A percentile compares a stretch with the other conserved stretches of the same genome.
Conservation (phyloP, 2,797 vertebrate genomes). For the Poecilia wingei region DNA sequence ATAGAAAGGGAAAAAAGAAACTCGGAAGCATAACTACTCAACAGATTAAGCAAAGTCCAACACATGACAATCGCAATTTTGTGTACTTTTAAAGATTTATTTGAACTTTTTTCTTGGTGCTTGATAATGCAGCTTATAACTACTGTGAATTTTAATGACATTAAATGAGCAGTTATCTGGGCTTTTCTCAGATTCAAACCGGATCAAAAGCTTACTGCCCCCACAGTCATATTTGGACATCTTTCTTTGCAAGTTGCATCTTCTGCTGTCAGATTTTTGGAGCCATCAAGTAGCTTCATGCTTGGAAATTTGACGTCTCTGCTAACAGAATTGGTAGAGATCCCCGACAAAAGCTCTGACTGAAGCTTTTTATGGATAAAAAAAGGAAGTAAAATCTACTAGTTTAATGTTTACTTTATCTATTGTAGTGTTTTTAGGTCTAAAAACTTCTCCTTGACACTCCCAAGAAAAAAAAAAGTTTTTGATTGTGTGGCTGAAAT, state of each 20-base stretch:
- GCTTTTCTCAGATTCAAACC: background rate
- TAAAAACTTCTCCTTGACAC: background rate
- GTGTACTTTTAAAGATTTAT: background rate
- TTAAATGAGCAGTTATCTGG: background rate
- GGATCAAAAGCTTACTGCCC: background rate
- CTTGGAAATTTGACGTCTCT: background rate
- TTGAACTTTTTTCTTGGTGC: background rate
- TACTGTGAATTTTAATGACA: background rate
- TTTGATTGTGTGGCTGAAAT: background rate
- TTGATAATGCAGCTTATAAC: background rate
- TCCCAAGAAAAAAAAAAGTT: background rate
- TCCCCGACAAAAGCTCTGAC: too few species aligned
- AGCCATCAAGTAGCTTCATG: background rate
- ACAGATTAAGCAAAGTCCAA: background rate
- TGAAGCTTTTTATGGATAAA: background rate
- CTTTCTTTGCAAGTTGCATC: background rate
- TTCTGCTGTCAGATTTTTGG: background rate
- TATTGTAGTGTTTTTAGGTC: background rate
- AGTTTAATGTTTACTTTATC: background rate
- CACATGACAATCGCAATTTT: background rate
- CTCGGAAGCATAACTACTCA: background rate
- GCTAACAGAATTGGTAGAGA: background rate
- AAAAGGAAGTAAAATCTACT: background rate
- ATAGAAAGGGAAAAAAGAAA: background rate
- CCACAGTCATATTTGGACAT: background rate